These are phyloP conservation scores for Microtus pennsylvanicus DNA, from an alignment of 2,113 vertebrate genomes.

Conservation along the genomic window DNA sequence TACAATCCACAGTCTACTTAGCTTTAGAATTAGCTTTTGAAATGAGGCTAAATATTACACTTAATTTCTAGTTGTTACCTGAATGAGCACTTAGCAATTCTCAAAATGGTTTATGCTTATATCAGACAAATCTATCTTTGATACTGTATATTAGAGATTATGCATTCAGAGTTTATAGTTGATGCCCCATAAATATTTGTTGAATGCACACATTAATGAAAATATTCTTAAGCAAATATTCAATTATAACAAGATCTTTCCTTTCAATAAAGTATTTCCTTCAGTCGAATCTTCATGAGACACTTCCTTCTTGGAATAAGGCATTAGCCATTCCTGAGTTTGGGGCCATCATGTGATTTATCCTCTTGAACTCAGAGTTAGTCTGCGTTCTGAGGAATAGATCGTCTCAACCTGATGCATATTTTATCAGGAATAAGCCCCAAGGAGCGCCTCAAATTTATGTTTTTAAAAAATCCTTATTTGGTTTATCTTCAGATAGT, in stretches of 20 bases:
- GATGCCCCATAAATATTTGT: conserved; percentile 30
- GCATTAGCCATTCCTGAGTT: not conserved
- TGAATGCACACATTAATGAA: conserved; percentile 43
- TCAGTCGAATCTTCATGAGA: conserved; percentile 31
- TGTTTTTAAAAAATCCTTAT: not conserved
- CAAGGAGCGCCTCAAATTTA: not conserved
- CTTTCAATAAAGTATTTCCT: conserved; percentile 31
- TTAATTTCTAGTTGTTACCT: not conserved
- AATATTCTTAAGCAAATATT: conserved; percentile 30
- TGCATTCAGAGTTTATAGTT: not conserved
- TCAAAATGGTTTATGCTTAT: conserved; percentile 28
- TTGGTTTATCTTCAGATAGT: conserved; percentile 19
- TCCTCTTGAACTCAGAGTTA: conserved; percentile 23
- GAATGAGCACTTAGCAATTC: not conserved
- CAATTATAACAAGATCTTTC: not conserved
- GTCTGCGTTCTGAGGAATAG: conserved; percentile 30
- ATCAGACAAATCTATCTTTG: conserved; percentile 23
- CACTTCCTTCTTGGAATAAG: not conserved
- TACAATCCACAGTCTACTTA: not conserved
- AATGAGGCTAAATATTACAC: conserved; percentile 14
- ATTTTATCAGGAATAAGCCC: not conserved
- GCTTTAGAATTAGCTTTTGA: conserved; percentile 6
- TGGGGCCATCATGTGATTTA: not conserved
- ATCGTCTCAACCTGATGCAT: not conserved
- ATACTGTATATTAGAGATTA: conserved; percentile 2